phyloP scores from a whole-genome alignment of 2,797 vertebrate species.

The Tauraco hartlaubi region DNA sequence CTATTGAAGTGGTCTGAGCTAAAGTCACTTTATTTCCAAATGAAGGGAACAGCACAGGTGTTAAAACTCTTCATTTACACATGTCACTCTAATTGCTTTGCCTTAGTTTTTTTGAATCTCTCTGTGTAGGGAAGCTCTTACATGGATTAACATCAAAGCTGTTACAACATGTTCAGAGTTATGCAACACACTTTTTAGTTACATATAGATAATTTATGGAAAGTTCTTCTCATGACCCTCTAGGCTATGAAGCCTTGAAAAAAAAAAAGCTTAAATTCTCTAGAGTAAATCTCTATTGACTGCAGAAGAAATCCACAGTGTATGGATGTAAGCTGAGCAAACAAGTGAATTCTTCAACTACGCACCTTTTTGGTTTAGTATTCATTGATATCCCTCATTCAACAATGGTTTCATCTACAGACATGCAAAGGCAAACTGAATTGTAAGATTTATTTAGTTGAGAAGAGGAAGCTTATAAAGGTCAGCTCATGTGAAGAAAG shows the following conservation, averaged over 20 bases:
- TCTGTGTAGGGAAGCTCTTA: not conserved
- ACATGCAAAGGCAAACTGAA: not conserved
- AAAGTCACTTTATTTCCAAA: not conserved
- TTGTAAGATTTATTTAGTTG: not conserved
- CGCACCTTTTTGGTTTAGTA: not conserved
- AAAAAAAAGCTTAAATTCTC: not conserved
- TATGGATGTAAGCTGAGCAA: not conserved
- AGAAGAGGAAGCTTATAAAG: not conserved
- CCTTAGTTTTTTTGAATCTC: not conserved
- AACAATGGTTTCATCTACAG: not conserved
- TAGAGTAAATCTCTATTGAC: not conserved
- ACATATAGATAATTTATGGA: not conserved
- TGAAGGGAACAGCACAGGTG: not conserved
- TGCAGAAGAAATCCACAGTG: not conserved
- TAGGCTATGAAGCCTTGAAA: not conserved
- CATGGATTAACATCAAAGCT: not conserved
- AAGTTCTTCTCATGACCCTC: not conserved
- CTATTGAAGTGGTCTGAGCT: not conserved
- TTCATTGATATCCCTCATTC: not conserved
- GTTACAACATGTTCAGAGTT: not conserved
- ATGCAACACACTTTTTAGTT: not conserved
- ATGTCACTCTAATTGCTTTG: not conserved
- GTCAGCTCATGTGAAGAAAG: not conserved
- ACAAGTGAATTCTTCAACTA: not conserved
- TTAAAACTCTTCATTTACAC: not conserved